These are phyloP conservation scores for Listrodromus nycthemerus DNA, from an alignment of 2,888 invertebrate species.

Conservation along the genomic window DNA sequence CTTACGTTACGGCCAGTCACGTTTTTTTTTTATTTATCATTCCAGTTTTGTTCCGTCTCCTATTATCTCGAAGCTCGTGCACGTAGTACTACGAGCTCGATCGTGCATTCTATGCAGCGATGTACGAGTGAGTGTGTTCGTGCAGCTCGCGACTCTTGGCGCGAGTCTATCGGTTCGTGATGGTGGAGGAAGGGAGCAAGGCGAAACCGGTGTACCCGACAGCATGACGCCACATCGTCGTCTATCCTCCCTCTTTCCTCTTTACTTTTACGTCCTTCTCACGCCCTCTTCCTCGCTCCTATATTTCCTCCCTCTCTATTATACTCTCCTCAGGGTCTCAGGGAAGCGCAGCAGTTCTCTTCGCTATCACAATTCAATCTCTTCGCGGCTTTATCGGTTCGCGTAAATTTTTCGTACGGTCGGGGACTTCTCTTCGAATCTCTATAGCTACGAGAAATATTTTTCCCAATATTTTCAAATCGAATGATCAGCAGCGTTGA, in stretches of 20 bases:
- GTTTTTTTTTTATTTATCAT: conserved; percentile 9
- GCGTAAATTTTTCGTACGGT: conserved; percentile 13
- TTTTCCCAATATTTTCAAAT: conserved; percentile 13
- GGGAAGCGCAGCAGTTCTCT: conserved; percentile 60
- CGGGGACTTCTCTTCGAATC: conserved; percentile 32
- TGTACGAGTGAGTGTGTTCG: conserved; percentile 23
- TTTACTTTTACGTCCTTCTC: conserved; percentile 15
- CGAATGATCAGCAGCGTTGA: neutral
- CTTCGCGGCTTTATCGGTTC: conserved; percentile 71
- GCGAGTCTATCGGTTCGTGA: conserved; percentile 58
- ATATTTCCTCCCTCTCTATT: conserved; percentile 58
- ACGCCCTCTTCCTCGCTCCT: conserved; percentile 68
- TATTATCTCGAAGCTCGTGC: conserved; percentile 69
- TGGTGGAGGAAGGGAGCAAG: conserved; percentile 74
- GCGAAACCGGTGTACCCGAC: conserved; percentile 84
- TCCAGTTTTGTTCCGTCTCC: conserved; percentile 23
- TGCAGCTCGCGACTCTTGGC: conserved; percentile 17
- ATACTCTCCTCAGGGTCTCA: conserved; percentile 41
- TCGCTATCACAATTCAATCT: conserved; percentile 77
- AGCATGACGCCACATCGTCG: conserved; percentile 82
- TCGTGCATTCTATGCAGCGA: conserved; percentile 56
- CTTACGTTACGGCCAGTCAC: neutral
- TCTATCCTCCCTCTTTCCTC: conserved; percentile 61
- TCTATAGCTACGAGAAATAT: conserved; percentile 5
- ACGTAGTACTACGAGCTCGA: conserved; percentile 46